Conservation (phyloP, 2,888 invertebrate species). For the Nephrocerus scutellatus region DNA sequence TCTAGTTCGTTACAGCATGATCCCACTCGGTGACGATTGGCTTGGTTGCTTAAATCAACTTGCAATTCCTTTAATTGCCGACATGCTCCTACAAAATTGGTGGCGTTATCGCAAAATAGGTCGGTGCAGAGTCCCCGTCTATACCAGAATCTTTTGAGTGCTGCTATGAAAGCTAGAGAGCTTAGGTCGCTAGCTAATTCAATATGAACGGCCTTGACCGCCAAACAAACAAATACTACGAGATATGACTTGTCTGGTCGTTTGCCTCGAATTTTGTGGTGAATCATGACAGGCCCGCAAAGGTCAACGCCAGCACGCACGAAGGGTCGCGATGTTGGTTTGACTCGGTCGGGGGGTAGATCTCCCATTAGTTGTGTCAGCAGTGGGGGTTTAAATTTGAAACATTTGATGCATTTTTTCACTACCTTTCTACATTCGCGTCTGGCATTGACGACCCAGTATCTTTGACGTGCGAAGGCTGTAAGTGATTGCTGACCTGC, state of each 20-base stretch:
- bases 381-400: too few species aligned
- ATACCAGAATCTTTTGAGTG: too few species aligned
- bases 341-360: too few species aligned
- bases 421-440: slow-evolving; percentile 7
- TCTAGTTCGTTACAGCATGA: not conserved
- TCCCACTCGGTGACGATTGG: not conserved
- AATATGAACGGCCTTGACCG: slow-evolving; percentile 19
- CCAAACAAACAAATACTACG: slow-evolving; percentile 17
- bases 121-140: too few species aligned
- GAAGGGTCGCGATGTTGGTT: slow-evolving; percentile 5
- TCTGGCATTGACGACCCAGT: slow-evolving; percentile 13
- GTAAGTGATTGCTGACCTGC: slow-evolving; percentile 13
- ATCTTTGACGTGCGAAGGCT: not conserved
- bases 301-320: slow-evolving; percentile 9
- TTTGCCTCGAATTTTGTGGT: slow-evolving; percentile 6
- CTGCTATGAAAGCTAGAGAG: too few species aligned
- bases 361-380: not conserved
- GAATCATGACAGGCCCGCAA: slow-evolving; percentile 12
- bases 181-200: slow-evolving; percentile 20
- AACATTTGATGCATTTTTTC: slow-evolving; percentile 10
- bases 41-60: too few species aligned
- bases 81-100: too few species aligned
- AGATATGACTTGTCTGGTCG: slow-evolving; percentile 16
- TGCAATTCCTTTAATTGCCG: too few species aligned
- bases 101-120: too few species aligned